phyloP scores from a whole-genome alignment of 2,797 vertebrate species.

The Bradypodion pumilum region DNA sequence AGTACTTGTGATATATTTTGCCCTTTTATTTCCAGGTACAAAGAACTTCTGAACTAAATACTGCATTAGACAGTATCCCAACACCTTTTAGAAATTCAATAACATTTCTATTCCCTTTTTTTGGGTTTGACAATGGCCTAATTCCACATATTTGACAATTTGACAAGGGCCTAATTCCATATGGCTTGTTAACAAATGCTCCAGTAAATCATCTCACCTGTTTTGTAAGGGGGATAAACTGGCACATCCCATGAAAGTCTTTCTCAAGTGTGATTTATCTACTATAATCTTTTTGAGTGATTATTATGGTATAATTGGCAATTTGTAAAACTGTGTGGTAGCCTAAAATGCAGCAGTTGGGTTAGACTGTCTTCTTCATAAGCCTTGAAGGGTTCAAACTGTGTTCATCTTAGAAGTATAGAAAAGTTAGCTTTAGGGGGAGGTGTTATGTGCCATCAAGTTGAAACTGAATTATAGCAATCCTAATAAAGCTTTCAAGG shows the following conservation, averaged over 20 bases:
- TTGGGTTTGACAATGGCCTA: constrained; percentile 47
- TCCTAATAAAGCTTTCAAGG: no score
- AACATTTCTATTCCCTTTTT: constrained; percentile 6
- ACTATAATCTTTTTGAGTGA: constrained; percentile 7
- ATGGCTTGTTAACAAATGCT: constrained; percentile 49
- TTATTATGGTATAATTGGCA: neutral
- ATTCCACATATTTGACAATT: constrained; percentile 54
- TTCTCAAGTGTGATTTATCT: constrained; percentile 30
- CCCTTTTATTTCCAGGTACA: constrained; percentile 29
- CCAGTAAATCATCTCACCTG: constrained; percentile 45
- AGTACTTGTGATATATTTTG: constrained; percentile 18
- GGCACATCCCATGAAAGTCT: constrained; percentile 38
- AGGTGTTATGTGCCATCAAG: no score
- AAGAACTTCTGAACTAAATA: constrained; percentile 45
- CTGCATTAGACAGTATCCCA: constrained; percentile 35
- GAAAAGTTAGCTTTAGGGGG: no score
- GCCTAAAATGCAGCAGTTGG: neutral
- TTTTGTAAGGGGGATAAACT: neutral
- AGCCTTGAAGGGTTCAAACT: neutral
- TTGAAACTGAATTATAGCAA: no score
- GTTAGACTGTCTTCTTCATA: neutral
- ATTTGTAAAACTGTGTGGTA: neutral
- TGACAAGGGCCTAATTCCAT: constrained; percentile 48
- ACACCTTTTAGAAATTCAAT: constrained; percentile 45
- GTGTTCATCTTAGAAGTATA: neutral